These are phyloP conservation scores for Salvelinus namaycush DNA, from an alignment of 2,113 vertebrate genomes.

Conservation along the genomic window DNA sequence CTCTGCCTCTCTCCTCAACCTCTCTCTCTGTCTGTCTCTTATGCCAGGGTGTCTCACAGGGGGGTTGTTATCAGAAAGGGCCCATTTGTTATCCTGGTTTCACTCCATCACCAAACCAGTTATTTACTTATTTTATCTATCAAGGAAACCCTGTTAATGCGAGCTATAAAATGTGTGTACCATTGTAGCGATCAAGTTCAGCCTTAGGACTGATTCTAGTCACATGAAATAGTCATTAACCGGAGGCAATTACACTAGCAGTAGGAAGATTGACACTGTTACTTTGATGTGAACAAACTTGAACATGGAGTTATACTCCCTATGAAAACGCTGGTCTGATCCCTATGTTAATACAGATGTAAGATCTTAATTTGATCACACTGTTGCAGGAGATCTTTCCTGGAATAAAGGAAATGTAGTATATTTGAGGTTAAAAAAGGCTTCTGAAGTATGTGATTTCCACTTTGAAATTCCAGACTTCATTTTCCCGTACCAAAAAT, in stretches of 20 bases:
- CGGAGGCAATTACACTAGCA: constrained; percentile 48
- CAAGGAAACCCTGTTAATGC: constrained; percentile 65
- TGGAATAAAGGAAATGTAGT: too few relatives aligned
- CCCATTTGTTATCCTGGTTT: constrained; percentile 65
- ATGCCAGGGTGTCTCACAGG: constrained; percentile 46
- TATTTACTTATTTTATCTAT: constrained; percentile 69
- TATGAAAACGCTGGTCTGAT: constrained; percentile 39
- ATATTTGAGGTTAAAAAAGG: too few relatives aligned
- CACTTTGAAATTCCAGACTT: too few relatives aligned
- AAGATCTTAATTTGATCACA: too few relatives aligned
- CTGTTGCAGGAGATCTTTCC: too few relatives aligned
- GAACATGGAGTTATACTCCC: constrained; percentile 41
- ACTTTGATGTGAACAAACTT: constrained; percentile 44
- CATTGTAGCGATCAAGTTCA: constrained; percentile 28
- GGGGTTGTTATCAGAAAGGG: constrained; percentile 64
- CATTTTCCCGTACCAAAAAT: too few relatives aligned
- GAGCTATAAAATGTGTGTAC: constrained; percentile 46
- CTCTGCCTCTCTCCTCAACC: constrained; percentile 1
- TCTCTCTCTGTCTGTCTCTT: background rate
- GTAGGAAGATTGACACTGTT: constrained; percentile 40
- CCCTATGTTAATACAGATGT: background rate
- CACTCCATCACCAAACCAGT: constrained; percentile 64
- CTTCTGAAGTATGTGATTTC: too few relatives aligned
- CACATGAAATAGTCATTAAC: constrained; percentile 31
- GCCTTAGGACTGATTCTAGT: constrained; percentile 35